Conservation (phyloP, 2,888 invertebrate genomes). For the Eudasyphora cyanicolor region DNA sequence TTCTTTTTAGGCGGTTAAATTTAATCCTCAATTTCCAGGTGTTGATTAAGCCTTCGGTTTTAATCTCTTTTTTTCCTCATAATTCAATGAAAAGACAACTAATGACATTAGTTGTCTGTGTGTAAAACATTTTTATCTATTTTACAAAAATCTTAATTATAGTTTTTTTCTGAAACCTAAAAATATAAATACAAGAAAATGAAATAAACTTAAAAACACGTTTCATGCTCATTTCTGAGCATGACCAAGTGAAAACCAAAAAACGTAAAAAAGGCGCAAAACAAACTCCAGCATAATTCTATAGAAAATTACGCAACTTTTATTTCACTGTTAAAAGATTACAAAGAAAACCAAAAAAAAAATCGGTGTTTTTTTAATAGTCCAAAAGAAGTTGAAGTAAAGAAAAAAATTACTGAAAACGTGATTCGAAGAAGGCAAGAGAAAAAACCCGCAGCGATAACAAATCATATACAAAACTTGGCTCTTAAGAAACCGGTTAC, state of each 20-base stretch:
- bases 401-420: conserved; percentile 13
- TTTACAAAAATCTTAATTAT: conserved; percentile 38
- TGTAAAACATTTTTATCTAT: not conserved
- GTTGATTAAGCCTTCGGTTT: too few species aligned
- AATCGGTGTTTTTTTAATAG: not conserved
- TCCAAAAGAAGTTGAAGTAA: not conserved
- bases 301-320: conserved; percentile 55
- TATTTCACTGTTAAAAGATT: conserved; percentile 40
- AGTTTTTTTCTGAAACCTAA: not conserved
- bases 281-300: conserved; percentile 39
- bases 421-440: conserved; percentile 14
- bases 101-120: not conserved
- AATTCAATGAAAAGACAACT: too few species aligned
- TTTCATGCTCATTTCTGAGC: conserved; percentile 12
- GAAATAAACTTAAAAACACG: conserved; percentile 18
- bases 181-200: conserved; percentile 1
- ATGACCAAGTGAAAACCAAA: conserved; percentile 3
- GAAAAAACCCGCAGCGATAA: conserved; percentile 13
- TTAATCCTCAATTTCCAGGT: too few species aligned
- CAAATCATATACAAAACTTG: not conserved
- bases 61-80: too few species aligned
- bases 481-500: conserved; percentile 17
- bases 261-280: conserved; percentile 1
- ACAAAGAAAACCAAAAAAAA: conserved; percentile 37
- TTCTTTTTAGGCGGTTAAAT: too few species aligned